Evolutionary conservation across 2,113 vertebrate genomes (phyloP).

Genomic region (Ursus arctos): DNA sequence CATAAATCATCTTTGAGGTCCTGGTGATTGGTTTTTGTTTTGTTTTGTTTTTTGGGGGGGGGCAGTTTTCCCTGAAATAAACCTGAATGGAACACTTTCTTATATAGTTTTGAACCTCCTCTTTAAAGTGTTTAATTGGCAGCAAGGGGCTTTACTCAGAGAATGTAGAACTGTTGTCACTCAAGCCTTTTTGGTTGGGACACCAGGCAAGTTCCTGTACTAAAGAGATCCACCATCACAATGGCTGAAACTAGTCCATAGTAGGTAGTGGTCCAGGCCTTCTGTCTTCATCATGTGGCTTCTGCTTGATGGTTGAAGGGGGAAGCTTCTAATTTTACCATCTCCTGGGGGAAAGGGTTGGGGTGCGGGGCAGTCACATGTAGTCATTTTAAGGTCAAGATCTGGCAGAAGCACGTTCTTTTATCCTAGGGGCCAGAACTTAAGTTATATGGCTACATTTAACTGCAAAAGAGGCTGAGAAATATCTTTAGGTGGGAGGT

Average conservation of each 20-base stretch:
- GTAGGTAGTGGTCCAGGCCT: not conserved
- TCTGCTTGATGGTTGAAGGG: conserved; percentile 7
- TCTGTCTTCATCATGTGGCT: not conserved
- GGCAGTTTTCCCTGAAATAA: not conserved
- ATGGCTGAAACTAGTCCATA: not conserved
- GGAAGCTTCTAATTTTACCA: conserved; percentile 25
- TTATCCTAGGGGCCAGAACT: not conserved
- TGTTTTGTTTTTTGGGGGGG: too few relatives aligned
- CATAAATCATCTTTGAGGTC: conserved; percentile 51
- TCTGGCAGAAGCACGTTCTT: not conserved
- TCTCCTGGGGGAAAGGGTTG: not conserved
- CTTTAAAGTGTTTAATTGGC: not conserved
- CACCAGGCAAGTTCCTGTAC: not conserved
- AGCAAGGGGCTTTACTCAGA: not conserved
- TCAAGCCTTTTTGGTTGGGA: not conserved
- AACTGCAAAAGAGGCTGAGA: conserved; percentile 8
- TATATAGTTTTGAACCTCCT: not conserved
- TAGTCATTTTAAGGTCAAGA: not conserved
- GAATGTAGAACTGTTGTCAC: not conserved
- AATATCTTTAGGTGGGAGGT: not conserved
- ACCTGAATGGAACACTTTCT: not conserved
- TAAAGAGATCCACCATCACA: not conserved
- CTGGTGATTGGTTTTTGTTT: not conserved
- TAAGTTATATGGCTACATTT: not conserved
- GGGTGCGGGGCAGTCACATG: too few relatives aligned